Evolutionary conservation across 2,797 vertebrate species (phyloP).

Genomic region (Telmatherina bonti): DNA sequence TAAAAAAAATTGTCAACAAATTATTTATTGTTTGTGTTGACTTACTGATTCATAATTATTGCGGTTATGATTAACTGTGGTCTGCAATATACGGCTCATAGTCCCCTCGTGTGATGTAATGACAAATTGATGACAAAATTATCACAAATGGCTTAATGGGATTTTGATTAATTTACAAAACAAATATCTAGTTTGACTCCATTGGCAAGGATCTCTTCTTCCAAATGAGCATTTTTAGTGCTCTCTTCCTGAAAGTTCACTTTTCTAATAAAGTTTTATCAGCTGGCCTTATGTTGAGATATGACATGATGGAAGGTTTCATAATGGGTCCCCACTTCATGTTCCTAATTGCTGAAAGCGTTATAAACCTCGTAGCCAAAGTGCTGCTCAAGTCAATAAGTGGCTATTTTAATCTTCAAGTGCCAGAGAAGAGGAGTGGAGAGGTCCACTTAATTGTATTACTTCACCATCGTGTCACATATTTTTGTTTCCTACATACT

Average conservation of each 20-base stretch:
- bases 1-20: not conserved
- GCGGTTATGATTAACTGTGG: not conserved
- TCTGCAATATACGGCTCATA: constrained; percentile 39
- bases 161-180: constrained; percentile 52
- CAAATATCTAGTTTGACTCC: constrained; percentile 31
- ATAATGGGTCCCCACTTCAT: constrained; percentile 68
- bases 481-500: constrained; percentile 26
- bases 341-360: constrained; percentile 71
- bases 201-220: not conserved
- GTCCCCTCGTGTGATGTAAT: no score
- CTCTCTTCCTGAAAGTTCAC: constrained; percentile 28
- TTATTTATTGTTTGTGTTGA: not conserved
- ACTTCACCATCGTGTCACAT: constrained; percentile 33
- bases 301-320: constrained; percentile 66
- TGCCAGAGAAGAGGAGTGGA: constrained; percentile 43
- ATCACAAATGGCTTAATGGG: constrained; percentile 32
- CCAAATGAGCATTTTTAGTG: constrained; percentile 9
- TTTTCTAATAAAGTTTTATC: no score
- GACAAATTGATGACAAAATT: constrained; percentile 27
- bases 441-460: constrained; percentile 52
- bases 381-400: constrained; percentile 75
- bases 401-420: constrained; percentile 68
- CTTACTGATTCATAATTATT: not conserved
- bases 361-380: constrained; percentile 62
- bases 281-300: constrained; percentile 39